Conservation (phyloP, 2,797 vertebrate genomes). For the Dipus sagitta region DNA sequence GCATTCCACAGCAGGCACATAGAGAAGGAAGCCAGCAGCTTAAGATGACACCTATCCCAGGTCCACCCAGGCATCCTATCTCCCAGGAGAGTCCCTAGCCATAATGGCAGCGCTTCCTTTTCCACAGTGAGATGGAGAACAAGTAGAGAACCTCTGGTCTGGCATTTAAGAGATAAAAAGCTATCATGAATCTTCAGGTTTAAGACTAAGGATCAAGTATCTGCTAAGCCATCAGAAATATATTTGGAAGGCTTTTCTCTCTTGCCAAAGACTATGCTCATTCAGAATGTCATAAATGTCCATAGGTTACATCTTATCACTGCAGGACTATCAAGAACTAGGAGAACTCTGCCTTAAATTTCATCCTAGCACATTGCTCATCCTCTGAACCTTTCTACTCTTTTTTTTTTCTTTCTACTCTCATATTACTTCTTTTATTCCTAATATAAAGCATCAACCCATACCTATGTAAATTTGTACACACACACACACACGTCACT, state of each 20-base stretch:
- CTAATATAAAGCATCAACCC: background rate
- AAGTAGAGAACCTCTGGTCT: constrained; percentile 64
- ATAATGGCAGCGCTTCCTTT: constrained; percentile 10
- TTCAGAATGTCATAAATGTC: constrained; percentile 78
- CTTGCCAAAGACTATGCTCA: constrained; percentile 40
- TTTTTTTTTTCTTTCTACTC: background rate
- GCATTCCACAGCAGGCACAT: constrained; percentile 50
- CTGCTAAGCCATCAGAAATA: constrained; percentile 79
- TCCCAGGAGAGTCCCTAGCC: background rate
- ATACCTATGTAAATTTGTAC: too few relatives aligned
- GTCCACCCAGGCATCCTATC: constrained; percentile 44
- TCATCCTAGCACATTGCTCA: constrained; percentile 53
- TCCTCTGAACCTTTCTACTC: constrained; percentile 59
- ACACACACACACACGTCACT: too few relatives aligned
- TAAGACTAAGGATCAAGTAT: constrained; percentile 79
- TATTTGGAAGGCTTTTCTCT: constrained; percentile 66
- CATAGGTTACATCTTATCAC: constrained; percentile 78
- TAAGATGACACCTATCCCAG: constrained; percentile 38
- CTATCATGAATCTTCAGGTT: constrained; percentile 56
- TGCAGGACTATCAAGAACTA: constrained; percentile 33
- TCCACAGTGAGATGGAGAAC: background rate
- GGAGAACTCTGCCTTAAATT: constrained; percentile 77
- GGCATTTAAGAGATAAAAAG: constrained; percentile 27
- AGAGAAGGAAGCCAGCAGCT: background rate
- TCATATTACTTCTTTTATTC: background rate